A percentile compares a stretch with the other conserved stretches of the same genome.
phyloP scores from a whole-genome alignment of 1,140 invertebrate species.

The Drosophila subobscura region DNA sequence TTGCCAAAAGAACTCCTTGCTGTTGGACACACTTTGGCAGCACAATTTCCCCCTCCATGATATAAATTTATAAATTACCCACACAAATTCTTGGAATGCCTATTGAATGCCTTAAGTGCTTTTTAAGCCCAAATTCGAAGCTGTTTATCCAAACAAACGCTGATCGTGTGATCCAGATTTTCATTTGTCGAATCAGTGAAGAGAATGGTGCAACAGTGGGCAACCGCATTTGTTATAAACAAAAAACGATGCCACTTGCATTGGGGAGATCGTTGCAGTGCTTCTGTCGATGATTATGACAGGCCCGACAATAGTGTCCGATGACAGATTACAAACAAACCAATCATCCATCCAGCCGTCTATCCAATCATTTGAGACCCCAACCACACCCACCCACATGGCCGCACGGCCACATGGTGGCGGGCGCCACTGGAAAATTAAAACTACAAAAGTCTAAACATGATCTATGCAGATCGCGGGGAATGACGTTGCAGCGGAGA shows the following conservation, averaged over 20 bases:
- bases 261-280: slow-evolving; percentile 13
- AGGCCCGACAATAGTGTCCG: slow-evolving; percentile 55
- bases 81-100: no score
- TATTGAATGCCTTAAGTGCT: no score
- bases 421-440: slow-evolving; percentile 37
- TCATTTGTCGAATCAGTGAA: slow-evolving; percentile 4
- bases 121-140: no score
- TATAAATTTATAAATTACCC: no score
- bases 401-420: slow-evolving; percentile 17
- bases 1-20: no score
- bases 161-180: no score
- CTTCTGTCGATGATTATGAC: slow-evolving; percentile 39
- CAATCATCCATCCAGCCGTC: slow-evolving; percentile 7
- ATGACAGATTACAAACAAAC: slow-evolving; percentile 69
- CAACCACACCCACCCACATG: slow-evolving; percentile 16
- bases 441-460: slow-evolving; percentile 10
- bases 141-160: no score
- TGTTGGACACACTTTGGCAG: no score
- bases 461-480: slow-evolving; percentile 46
- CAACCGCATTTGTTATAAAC: slow-evolving; percentile 33
- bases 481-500: slow-evolving; percentile 1
- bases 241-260: slow-evolving; percentile 49
- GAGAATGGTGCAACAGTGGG: slow-evolving; percentile 11
- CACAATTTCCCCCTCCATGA: no score
- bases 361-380: slow-evolving; percentile 20